Evolutionary conservation across 2,888 invertebrate species (phyloP), one percentile per base, ranked within the genome.

Genomic region (Mesorhabditis belari): DNA sequence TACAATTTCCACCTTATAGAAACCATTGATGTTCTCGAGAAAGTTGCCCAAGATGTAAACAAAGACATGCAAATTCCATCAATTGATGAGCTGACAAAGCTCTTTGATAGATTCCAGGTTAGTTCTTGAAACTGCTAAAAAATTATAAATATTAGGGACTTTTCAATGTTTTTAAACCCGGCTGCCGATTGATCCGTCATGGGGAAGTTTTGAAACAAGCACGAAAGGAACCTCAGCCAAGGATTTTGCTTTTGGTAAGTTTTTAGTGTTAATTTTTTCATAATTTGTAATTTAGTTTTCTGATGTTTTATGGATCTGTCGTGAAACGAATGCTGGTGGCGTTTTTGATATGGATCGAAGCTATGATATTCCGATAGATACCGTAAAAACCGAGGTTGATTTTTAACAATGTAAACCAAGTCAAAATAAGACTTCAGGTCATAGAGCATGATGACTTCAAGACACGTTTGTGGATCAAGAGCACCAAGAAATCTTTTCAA

Each of bases 301-400:
- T 5, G 78, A 78, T 65, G 64, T 54, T n/a, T 66, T 77, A 29
- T 74, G 76, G 67, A 68, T 77, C 17, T 77, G 77, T 53, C 71
- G 75, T 2, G 70, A 66, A 17, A n/a, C n/a, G n/a, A 6, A 56
- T 28, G 51, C 66, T 1, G 35, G 49, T 23, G 61, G 66, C 2
- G 57, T 69, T 26, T 73, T 76, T 61, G 74, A 77, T 54, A 63
- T 70, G 66, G 49, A 57, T 4, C 56, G 67, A 19, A 68, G 70
- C 49, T 77, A 77, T 62, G 60, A 64, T n/a, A 70, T 77, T 23
- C 70, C 73, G 4, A 62, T 76, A 53, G 75, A 74, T 12, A 55
- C 66, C 23, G 65, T 74, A 27, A 60, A 56, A 44, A 55, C 12
- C 17, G 63, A n/a, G 63, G 64, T 55, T n/a, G 66, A 69, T 35